Conservation (phyloP, 2,888 invertebrate species). For the Cerastoderma edule region DNA sequence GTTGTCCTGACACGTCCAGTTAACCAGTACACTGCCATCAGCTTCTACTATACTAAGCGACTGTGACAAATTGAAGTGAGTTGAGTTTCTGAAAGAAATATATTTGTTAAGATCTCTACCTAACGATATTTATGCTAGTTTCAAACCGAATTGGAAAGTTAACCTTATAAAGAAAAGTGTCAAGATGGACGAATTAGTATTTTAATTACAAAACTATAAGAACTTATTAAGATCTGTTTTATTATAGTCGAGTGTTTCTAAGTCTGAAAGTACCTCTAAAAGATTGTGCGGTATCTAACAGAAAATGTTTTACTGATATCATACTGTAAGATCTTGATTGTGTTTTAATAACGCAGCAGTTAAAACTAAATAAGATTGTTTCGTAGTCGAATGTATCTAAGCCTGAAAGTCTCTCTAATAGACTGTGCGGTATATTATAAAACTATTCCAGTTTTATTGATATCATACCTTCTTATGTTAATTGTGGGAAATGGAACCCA, state of each 20-base stretch:
- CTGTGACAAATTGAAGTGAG: background rate
- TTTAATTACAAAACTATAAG: background rate
- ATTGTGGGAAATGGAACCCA: background rate
- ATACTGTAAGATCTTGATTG: background rate
- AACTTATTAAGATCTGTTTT: background rate
- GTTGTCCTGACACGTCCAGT: slow-evolving; percentile 14
- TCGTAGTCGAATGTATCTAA: background rate
- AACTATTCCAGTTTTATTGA: no score
- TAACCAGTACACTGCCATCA: background rate
- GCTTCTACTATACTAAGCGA: background rate
- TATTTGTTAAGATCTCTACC: background rate
- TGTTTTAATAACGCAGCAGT: no score
- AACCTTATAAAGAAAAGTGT: background rate
- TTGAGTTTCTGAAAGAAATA: background rate
- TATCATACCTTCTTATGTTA: background rate
- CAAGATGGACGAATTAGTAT: background rate
- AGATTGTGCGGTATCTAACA: background rate
- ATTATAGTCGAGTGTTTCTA: background rate
- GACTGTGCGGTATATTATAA: background rate
- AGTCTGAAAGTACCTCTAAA: background rate
- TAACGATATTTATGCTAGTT: background rate
- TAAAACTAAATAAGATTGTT: background rate
- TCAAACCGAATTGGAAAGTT: background rate
- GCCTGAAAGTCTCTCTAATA: background rate
- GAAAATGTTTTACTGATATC: background rate